A percentile compares a stretch with the other conserved stretches of the same genome.
These are phyloP conservation scores for Platycercus adscitus DNA, from an alignment of 2,113 vertebrate species.

Conservation along the genomic window DNA sequence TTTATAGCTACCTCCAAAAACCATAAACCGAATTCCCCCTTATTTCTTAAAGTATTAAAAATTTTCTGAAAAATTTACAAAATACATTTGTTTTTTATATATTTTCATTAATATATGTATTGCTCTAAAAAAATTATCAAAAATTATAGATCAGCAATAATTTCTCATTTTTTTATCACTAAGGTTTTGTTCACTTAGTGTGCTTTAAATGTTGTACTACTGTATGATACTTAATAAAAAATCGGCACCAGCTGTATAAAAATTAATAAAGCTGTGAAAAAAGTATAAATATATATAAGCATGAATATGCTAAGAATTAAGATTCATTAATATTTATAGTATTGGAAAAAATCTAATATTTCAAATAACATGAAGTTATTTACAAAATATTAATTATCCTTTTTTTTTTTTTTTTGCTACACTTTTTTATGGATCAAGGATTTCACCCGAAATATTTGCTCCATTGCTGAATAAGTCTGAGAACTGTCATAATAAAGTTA, in stretches of 20 bases:
- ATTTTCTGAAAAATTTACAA: neutral
- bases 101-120: neutral
- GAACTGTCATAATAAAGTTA: neutral
- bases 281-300: neutral
- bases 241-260: neutral
- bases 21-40: neutral
- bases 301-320: neutral
- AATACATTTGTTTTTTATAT: neutral
- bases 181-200: neutral
- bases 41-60: neutral
- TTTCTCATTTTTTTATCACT: neutral
- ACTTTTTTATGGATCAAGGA: neutral
- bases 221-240: neutral
- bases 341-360: neutral
- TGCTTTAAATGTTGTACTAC: neutral
- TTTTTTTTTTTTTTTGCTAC: neutral
- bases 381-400: neutral
- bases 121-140: neutral
- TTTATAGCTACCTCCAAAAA: neutral
- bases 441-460: neutral
- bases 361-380: neutral
- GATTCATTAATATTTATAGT: neutral
- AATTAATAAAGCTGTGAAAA: neutral
- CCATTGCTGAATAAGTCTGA: neutral
- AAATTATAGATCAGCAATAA: neutral